Conservation (phyloP, 2,797 vertebrate species). For the Girardinus metallicus region DNA sequence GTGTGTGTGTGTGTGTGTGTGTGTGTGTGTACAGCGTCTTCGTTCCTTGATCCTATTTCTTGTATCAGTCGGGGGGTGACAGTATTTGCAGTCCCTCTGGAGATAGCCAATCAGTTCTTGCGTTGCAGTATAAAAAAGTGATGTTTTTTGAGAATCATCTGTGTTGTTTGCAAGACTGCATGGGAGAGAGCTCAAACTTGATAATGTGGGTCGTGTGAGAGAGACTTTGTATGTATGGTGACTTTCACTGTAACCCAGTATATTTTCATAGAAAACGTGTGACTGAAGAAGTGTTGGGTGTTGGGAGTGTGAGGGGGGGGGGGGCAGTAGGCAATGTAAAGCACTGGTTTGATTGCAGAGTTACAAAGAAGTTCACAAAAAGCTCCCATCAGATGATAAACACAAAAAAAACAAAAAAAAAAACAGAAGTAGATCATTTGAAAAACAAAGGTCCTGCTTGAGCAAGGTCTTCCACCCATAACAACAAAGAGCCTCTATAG, state of each 20-base stretch:
- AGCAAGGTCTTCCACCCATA: slow-evolving; percentile 55
- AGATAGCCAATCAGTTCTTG: slow-evolving; percentile 87
- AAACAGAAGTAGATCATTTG: slow-evolving; percentile 11
- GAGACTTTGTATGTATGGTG: slow-evolving; percentile 56
- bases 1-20: slow-evolving; percentile 6
- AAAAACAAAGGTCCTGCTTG: slow-evolving; percentile 18
- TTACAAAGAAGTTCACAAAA: slow-evolving; percentile 32
- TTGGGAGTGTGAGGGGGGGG: slow-evolving; percentile 15
- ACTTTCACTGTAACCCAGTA: slow-evolving; percentile 67
- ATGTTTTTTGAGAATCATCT: slow-evolving; percentile 74
- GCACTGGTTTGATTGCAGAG: slow-evolving; percentile 56
- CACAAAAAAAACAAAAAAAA: slow-evolving; percentile 17
- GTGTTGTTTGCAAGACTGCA: slow-evolving; percentile 56
- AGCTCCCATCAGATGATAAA: slow-evolving; percentile 35
- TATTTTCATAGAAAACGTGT: slow-evolving; percentile 73
- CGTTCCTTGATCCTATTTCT: slow-evolving; percentile 69
- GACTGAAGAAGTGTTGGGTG: slow-evolving; percentile 49
- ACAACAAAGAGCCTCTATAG: slow-evolving; percentile 47
- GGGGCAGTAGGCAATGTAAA: slow-evolving; percentile 58
- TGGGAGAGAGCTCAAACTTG: slow-evolving; percentile 67
- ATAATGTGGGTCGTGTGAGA: slow-evolving; percentile 50
- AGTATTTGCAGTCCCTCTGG: slow-evolving; percentile 64
- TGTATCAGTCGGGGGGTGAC: slow-evolving; percentile 70
- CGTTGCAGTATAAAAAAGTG: slow-evolving; percentile 82
- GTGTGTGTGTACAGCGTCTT: slow-evolving; percentile 43